Percentiles rank a stretch among this genome's conserved stretches.
These are phyloP conservation scores for Hofmannophila pseudospretella DNA, from an alignment of 2,888 invertebrate genomes.

Conservation along the genomic window DNA sequence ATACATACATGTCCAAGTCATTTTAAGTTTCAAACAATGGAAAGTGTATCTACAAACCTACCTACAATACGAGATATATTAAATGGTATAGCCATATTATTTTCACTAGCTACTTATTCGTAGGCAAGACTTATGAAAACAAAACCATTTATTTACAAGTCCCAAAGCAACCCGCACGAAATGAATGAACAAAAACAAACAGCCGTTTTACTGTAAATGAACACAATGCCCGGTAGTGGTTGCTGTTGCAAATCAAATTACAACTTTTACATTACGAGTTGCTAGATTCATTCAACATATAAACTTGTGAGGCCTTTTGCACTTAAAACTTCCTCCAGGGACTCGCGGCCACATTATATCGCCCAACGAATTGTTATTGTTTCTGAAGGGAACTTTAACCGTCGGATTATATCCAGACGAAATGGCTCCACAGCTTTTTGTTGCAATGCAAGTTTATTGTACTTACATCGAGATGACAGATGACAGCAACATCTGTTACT, in stretches of 20 bases:
- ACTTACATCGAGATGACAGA: slow-evolving; percentile 5
- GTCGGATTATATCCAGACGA: slow-evolving; percentile 46
- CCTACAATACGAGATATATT: no score
- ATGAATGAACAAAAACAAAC: slow-evolving; percentile 37
- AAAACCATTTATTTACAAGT: slow-evolving; percentile 42
- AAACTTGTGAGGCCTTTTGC: slow-evolving; percentile 63
- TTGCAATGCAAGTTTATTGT: slow-evolving; percentile 15
- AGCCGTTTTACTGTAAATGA: slow-evolving; percentile 41
- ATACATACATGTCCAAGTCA: no score
- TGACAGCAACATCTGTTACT: slow-evolving; percentile 3
- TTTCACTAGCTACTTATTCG: no score
- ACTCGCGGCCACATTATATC: slow-evolving; percentile 55
- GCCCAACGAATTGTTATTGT: slow-evolving; percentile 60
- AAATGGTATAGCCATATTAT: no score
- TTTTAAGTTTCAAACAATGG: no score
- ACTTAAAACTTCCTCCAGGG: slow-evolving; percentile 56
- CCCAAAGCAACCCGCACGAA: slow-evolving; percentile 37
- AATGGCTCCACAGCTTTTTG: slow-evolving; percentile 36
- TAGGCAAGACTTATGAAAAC: slow-evolving; percentile 30
- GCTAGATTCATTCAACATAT: slow-evolving; percentile 60
- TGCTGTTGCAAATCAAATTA: slow-evolving; percentile 59
- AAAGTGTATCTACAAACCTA: no score
- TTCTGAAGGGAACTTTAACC: slow-evolving; percentile 57
- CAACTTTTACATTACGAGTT: slow-evolving; percentile 60
- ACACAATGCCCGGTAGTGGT: slow-evolving; percentile 49